Percentiles rank a stretch among this genome's conserved stretches.
Evolutionary conservation across 2,888 invertebrate species (phyloP).

Genomic region (Ormyrus thymus): DNA sequence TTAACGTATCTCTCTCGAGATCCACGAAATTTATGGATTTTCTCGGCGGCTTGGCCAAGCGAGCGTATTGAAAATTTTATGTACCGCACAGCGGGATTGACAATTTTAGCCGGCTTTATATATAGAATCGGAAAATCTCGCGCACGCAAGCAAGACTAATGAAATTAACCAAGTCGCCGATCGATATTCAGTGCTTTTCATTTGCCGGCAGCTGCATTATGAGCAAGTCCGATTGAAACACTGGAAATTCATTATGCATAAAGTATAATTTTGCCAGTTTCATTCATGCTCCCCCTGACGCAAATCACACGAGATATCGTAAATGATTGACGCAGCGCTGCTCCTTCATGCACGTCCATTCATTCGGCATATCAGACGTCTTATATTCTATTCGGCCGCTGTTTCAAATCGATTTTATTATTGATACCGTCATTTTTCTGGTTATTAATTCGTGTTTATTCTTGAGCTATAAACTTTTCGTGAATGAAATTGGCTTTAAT

Average conservation of each 20-base stretch:
- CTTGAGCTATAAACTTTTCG: too few species aligned
- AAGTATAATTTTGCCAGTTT: background rate
- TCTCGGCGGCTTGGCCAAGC: too few species aligned
- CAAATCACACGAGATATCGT: background rate
- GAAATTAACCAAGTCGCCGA: conserved; percentile 7
- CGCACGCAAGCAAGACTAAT: background rate
- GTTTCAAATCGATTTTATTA: too few species aligned
- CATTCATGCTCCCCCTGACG: background rate
- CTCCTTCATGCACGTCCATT: conserved; percentile 3
- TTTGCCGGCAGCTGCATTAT: conserved; percentile 14
- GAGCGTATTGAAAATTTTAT: too few species aligned
- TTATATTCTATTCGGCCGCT: too few species aligned
- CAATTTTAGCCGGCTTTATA: background rate
- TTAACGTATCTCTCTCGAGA: too few species aligned
- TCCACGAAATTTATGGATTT: too few species aligned
- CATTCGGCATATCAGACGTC: too few species aligned
- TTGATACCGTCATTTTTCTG: too few species aligned
- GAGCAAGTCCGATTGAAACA: conserved; percentile 33
- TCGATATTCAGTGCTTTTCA: conserved; percentile 30
- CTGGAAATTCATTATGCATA: conserved; percentile 41
- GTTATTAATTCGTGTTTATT: too few species aligned
- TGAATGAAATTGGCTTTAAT: too few species aligned
- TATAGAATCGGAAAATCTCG: background rate
- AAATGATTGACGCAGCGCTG: conserved; percentile 19
- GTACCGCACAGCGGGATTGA: background rate